Conservation (phyloP, 2,113 vertebrate genomes). For the Silurus meridionalis region DNA sequence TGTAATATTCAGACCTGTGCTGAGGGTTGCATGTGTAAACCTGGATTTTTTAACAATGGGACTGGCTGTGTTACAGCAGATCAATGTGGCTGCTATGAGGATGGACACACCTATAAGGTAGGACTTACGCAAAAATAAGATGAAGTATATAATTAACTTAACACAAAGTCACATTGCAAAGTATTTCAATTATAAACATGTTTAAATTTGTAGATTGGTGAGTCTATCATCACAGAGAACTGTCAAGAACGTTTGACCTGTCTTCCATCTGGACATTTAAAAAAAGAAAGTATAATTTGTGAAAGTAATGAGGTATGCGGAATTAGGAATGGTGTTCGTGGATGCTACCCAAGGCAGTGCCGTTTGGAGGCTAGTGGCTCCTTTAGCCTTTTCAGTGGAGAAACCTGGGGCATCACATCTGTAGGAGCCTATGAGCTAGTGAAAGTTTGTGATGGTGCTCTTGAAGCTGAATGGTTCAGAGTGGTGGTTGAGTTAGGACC, state of each 20-base stretch:
- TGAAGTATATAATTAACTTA: background rate
- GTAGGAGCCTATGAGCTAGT: constrained; percentile 59
- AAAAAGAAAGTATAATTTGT: constrained; percentile 49
- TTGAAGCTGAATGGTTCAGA: constrained; percentile 59
- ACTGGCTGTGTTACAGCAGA: constrained; percentile 62
- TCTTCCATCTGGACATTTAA: constrained; percentile 46
- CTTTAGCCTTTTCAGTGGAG: constrained; percentile 57
- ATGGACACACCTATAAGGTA: constrained; percentile 72
- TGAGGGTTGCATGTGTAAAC: constrained; percentile 76
- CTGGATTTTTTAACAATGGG: constrained; percentile 59
- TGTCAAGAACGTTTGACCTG: constrained; percentile 54
- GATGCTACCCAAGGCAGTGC: constrained; percentile 57
- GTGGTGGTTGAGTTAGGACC: constrained; percentile 59
- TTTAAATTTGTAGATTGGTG: constrained; percentile 48
- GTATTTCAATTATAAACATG: background rate
- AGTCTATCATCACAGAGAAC: constrained; percentile 50
- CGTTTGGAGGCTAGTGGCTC: constrained; percentile 38
- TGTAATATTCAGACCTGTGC: constrained; percentile 60
- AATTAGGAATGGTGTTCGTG: constrained; percentile 48
- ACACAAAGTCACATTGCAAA: background rate
- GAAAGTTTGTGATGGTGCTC: constrained; percentile 38
- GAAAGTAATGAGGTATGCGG: constrained; percentile 46
- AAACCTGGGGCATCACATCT: constrained; percentile 34
- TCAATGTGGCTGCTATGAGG: constrained; percentile 72
- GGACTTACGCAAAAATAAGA: background rate